phyloP scores from a whole-genome alignment of 2,797 vertebrate genomes.

The Anguilla pacifica region DNA sequence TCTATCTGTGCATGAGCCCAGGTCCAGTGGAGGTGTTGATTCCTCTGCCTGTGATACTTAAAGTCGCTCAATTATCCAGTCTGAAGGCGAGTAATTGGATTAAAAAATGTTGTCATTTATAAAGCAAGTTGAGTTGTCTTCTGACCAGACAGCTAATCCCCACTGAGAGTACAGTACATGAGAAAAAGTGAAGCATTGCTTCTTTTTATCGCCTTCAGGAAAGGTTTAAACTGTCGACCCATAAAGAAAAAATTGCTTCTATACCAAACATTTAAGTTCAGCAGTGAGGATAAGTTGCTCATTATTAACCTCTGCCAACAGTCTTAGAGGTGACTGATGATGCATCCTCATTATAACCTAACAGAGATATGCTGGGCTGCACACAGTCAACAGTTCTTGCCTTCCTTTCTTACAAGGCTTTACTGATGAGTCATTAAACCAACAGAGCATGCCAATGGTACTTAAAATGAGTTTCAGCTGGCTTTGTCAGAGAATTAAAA shows the following conservation, averaged over 20 bases:
- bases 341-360: not conserved
- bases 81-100: not conserved
- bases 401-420: not conserved
- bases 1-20: too few species aligned
- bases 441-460: not conserved
- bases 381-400: conserved; percentile 17
- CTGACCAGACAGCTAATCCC: not conserved
- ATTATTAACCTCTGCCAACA: not conserved
- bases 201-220: not conserved
- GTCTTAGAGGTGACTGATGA: not conserved
- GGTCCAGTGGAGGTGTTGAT: not conserved
- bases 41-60: not conserved
- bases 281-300: not conserved
- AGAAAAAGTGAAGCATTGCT: not conserved
- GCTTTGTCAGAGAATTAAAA: not conserved
- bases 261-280: not conserved
- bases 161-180: not conserved
- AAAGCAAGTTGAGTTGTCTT: not conserved
- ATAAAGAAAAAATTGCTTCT: not conserved
- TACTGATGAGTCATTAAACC: not conserved
- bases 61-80: not conserved
- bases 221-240: not conserved
- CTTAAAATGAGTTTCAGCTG: not conserved
- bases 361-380: conserved; percentile 30
- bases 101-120: not conserved